These are phyloP conservation scores for Upupa epops DNA, from an alignment of 2,113 vertebrate genomes.

Conservation along the genomic window DNA sequence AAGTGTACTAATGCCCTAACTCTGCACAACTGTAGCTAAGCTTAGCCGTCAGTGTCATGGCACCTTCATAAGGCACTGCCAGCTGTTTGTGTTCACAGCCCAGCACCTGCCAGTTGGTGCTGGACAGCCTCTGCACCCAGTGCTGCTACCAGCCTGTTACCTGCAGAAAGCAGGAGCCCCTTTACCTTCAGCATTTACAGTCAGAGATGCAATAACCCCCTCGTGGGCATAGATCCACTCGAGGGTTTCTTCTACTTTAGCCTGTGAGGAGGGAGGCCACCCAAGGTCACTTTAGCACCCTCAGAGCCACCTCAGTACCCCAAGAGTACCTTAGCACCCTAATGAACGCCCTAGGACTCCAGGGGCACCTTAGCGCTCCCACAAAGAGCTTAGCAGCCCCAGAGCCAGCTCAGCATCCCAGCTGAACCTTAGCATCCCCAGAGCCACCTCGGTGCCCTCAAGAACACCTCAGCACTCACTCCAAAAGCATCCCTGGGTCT, in stretches of 20 bases:
- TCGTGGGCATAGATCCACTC: constrained; percentile 84
- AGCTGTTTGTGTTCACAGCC: fast-evolving
- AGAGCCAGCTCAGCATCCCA: no score
- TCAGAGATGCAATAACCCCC: constrained; percentile 80
- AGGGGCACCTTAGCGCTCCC: no score
- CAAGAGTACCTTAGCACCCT: no score
- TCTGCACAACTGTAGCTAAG: neutral
- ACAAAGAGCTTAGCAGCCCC: no score
- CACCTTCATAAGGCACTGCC: fast-evolving
- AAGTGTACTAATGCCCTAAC: neutral
- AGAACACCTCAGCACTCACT: no score
- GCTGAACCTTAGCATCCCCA: no score
- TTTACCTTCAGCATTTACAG: constrained; percentile 83
- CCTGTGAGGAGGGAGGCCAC: constrained; percentile 50
- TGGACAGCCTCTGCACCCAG: fast-evolving
- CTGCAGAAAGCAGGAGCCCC: neutral
- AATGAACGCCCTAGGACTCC: no score
- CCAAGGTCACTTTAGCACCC: neutral
- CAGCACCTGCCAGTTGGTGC: fast-evolving
- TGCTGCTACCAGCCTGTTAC: fast-evolving
- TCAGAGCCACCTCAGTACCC: no score
- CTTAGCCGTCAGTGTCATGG: fast-evolving
- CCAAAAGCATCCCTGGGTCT: no score
- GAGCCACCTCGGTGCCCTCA: no score
- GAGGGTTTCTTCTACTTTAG: constrained; percentile 84